Evolutionary conservation across 2,888 invertebrate genomes (phyloP).

Genomic region (Nemurella pictetii): DNA sequence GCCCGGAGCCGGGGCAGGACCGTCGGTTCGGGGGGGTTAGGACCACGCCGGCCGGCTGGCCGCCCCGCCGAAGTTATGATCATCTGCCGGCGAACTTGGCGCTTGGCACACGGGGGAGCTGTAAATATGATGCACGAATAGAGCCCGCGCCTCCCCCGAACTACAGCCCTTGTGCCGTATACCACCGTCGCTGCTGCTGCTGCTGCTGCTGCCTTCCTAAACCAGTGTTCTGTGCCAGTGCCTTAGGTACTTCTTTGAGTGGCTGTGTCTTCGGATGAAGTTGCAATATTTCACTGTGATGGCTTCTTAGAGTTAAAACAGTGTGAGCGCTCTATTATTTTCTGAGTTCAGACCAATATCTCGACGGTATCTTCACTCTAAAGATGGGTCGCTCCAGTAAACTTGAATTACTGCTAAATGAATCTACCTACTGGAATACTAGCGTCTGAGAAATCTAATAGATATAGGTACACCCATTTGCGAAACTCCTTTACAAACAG

Average conservation of each 20-base stretch:
- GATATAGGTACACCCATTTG: too few relatives aligned
- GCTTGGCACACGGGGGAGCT: slow-evolving; percentile 4
- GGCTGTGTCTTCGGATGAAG: background rate
- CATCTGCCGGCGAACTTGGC: slow-evolving; percentile 1
- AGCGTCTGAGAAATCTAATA: too few relatives aligned
- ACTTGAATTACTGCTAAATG: too few relatives aligned
- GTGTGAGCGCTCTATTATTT: background rate
- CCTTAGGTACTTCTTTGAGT: slow-evolving; percentile 4
- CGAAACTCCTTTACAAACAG: too few relatives aligned
- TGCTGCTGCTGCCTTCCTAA: background rate
- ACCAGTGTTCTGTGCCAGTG: background rate
- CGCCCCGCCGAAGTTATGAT: slow-evolving; percentile 13
- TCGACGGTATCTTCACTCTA: background rate
- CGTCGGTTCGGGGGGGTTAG: background rate
- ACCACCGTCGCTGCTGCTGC: background rate
- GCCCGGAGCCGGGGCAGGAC: background rate
- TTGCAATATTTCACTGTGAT: background rate
- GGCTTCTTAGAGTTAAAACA: background rate
- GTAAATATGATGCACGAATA: slow-evolving; percentile 25
- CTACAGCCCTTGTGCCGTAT: background rate
- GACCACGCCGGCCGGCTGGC: background rate
- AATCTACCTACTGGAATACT: too few relatives aligned
- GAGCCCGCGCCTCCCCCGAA: background rate
- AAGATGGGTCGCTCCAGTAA: too few relatives aligned
- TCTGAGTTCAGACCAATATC: background rate